Evolutionary conservation across 2,888 invertebrate genomes (phyloP), one percentile per base, ranked within the genome.

Genomic region (Eilema depressum): DNA sequence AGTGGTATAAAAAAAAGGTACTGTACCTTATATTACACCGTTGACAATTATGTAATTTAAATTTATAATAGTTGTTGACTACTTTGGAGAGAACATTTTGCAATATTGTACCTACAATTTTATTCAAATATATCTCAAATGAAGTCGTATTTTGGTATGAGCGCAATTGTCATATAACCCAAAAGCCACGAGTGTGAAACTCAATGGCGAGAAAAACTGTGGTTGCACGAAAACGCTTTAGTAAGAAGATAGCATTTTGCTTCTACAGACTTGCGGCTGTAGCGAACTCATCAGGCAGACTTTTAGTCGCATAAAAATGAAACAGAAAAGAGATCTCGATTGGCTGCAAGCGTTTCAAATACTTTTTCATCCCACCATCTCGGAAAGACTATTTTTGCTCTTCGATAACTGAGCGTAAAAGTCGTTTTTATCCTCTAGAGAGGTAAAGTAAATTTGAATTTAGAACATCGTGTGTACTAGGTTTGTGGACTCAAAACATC

Each of bases 121-220:
- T 30, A 28, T 65, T 28, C 14, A 59, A 3, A 60, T 65, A 60
- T 65, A 37, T 53, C 47, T 47, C 33, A 60, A 64, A 23, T 56
- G 30, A 59, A 37, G 47, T 64, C 47, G 37, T 41, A 63, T 73
- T 61, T 56, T 57, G 70, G 41, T 63, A 65, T 66, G 63, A 67
- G 53, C 53, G 25, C 56, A 69, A 73, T 73, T 37, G 61, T 67
- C 61, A 69, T 68, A 63, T 70, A 75, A 75, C 77, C 74, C 72
- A 80, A 80, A 75, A 71, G 65, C 77, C 76, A 71, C 66, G 70
- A 80, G 75, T 81, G 75, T 81, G 78, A 82, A 81, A 77, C 72
- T 78, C 75, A 78, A 75, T 83, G 75, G 66, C 63, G 67, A 79
- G 78, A 76, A 83, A 81, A 82, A 81, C 76, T 78, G 68, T 73